These are phyloP conservation scores for Liasis olivaceus DNA, from an alignment of 2,797 vertebrate genomes.

Conservation along the genomic window DNA sequence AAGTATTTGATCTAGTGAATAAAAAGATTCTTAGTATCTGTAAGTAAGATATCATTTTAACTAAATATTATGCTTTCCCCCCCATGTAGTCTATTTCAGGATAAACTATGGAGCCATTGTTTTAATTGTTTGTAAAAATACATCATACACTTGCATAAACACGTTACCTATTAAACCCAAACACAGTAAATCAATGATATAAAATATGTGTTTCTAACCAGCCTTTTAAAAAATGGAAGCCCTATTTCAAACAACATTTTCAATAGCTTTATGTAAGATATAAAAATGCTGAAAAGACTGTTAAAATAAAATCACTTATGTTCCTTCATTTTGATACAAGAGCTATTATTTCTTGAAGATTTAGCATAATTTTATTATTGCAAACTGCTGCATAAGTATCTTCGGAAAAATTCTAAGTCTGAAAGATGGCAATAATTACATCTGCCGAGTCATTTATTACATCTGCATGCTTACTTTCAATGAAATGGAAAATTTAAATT, in stretches of 20 bases:
- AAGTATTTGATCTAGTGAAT: background rate
- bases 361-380: conserved; percentile 49
- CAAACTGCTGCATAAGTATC: conserved; percentile 50
- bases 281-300: conserved; percentile 24
- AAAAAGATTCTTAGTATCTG: background rate
- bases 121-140: conserved; percentile 11
- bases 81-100: background rate
- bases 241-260: conserved; percentile 18
- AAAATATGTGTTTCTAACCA: background rate
- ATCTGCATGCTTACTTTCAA: conserved; percentile 58
- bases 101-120: conserved; percentile 1
- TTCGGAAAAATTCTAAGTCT: conserved; percentile 49
- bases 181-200: conserved; percentile 14
- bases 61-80: background rate
- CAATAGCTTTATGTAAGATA: conserved; percentile 2
- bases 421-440: conserved; percentile 67
- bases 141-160: background rate
- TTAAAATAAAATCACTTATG: conserved; percentile 20
- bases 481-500: conserved; percentile 72
- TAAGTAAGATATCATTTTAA: background rate
- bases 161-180: background rate
- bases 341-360: conserved; percentile 37
- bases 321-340: conserved; percentile 42
- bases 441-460: conserved; percentile 62
- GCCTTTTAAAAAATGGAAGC: conserved; percentile 14